Evolutionary conservation across 1,140 invertebrate species (phyloP).

Genomic region (Drosophila tsacasi): DNA sequence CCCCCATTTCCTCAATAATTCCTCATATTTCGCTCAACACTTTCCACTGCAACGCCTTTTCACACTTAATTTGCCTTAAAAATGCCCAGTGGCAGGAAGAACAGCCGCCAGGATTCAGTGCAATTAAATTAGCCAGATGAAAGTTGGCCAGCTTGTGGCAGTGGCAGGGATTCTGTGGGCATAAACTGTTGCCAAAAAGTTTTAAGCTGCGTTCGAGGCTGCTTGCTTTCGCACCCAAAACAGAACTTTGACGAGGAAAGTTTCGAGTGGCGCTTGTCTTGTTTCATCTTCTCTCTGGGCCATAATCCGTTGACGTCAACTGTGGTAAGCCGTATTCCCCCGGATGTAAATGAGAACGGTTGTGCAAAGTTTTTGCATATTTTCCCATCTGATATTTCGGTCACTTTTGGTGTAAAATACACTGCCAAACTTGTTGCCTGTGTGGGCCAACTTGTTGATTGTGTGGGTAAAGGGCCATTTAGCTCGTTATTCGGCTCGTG

Average conservation of each 20-base stretch:
- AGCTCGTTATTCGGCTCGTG: conserved; percentile 22
- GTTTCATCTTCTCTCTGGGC: conserved; percentile 31
- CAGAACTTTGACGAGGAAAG: conserved; percentile 37
- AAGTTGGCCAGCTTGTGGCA: conserved; percentile 28
- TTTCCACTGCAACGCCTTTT: conserved; percentile 67
- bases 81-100: conserved; percentile 54
- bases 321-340: conserved; percentile 41
- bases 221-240: conserved; percentile 63
- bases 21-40: conserved; percentile 26
- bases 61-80: conserved; percentile 70
- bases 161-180: conserved; percentile 9
- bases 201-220: conserved; percentile 75
- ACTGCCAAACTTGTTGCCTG: conserved; percentile 49
- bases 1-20: not conserved
- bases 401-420: conserved; percentile 26
- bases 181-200: conserved; percentile 79
- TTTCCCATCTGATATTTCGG: conserved; percentile 55
- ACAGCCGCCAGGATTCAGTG: conserved; percentile 32
- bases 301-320: conserved; percentile 55
- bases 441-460: conserved; percentile 56
- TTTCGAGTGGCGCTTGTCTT: conserved; percentile 62
- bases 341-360: conserved; percentile 66
- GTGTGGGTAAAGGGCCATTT: conserved; percentile 8
- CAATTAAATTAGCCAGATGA: conserved; percentile 69
- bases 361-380: conserved; percentile 64